Percentiles rank a stretch among this genome's conserved stretches.
These are phyloP conservation scores for Neoscelio sp. DNA, from an alignment of 2,888 invertebrate species.

Conservation along the genomic window DNA sequence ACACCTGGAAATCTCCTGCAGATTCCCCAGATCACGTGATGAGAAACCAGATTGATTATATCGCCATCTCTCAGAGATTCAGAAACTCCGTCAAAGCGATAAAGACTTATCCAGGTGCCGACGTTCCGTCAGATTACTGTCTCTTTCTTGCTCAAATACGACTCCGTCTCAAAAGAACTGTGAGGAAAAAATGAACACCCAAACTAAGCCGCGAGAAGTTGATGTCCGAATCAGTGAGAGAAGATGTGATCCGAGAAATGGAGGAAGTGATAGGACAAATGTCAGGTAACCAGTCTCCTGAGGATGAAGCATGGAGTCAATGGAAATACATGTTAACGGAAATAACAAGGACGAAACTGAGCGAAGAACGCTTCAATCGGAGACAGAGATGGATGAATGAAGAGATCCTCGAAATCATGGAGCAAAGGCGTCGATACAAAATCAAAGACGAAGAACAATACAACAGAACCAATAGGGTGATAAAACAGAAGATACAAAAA, in stretches of 20 bases:
- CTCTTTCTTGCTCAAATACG: background rate
- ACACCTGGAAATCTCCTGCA: background rate
- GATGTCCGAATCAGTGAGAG: too few relatives aligned
- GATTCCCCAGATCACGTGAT: background rate
- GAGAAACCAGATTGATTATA: background rate
- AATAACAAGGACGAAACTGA: too few relatives aligned
- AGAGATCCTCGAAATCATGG: background rate
- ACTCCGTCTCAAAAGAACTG: background rate
- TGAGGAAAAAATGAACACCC: too few relatives aligned
- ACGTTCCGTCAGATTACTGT: background rate
- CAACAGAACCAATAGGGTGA: background rate
- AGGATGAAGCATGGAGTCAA: background rate
- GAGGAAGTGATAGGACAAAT: background rate
- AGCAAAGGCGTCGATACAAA: background rate
- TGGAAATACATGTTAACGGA: background rate
- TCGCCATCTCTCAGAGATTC: background rate
- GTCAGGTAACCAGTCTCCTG: background rate
- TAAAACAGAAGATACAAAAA: background rate
- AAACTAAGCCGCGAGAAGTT: too few relatives aligned
- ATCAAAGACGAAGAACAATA: background rate
- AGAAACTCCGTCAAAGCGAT: background rate
- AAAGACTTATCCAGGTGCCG: constrained; percentile 1
- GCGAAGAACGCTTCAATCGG: too few relatives aligned
- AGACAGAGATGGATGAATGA: background rate
- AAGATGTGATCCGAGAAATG: too few relatives aligned